Conservation (phyloP, 2,113 vertebrate genomes). For the Salvator merianae region DNA sequence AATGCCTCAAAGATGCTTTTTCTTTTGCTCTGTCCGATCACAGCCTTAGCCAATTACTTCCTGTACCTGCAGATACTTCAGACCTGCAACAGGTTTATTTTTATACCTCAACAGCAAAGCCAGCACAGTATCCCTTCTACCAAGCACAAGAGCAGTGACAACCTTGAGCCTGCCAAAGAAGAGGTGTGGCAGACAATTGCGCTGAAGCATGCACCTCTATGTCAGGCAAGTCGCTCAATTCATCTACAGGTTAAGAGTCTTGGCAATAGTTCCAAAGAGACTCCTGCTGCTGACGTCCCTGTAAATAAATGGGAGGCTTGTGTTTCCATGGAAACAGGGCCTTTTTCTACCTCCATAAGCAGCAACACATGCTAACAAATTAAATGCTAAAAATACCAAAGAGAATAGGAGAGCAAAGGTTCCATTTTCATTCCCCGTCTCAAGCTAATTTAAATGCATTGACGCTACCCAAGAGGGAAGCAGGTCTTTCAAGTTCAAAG, state of each 20-base stretch:
- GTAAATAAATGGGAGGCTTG: slow-evolving; percentile 46
- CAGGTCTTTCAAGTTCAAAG: slow-evolving; percentile 36
- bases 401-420: slow-evolving; percentile 31
- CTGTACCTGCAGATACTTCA: neutral
- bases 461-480: slow-evolving; percentile 21
- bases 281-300: slow-evolving; percentile 15
- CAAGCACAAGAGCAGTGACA: slow-evolving; percentile 5
- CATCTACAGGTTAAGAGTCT: slow-evolving; percentile 43
- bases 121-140: neutral
- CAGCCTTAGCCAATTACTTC: neutral
- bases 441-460: slow-evolving; percentile 42
- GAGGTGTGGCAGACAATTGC: neutral
- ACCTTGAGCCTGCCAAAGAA: slow-evolving; percentile 26
- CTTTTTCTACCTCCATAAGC: slow-evolving; percentile 17
- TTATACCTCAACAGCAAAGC: neutral
- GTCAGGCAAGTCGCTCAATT: slow-evolving; percentile 29
- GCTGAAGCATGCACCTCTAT: slow-evolving; percentile 28
- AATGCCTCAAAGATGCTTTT: no score
- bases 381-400: slow-evolving; percentile 38
- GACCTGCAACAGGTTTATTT: neutral
- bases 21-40: no score
- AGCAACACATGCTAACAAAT: slow-evolving; percentile 30
- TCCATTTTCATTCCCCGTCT: slow-evolving; percentile 14
- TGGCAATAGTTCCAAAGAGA: slow-evolving; percentile 36
- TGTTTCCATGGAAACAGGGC: slow-evolving; percentile 38